phyloP scores from a whole-genome alignment of 2,113 vertebrate genomes.

The Apaloderma vittatum region DNA sequence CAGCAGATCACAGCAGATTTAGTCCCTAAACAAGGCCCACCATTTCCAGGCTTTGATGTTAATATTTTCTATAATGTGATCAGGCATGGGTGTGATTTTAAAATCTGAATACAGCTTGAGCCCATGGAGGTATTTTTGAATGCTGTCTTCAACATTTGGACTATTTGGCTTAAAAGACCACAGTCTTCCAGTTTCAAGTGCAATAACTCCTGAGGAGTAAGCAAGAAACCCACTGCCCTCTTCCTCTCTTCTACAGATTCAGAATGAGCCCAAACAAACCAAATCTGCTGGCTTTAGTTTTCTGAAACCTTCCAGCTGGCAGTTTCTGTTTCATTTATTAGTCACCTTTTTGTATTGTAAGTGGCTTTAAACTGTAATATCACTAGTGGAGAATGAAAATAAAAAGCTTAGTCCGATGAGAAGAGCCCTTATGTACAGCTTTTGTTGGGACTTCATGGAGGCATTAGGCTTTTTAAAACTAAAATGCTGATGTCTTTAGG shows the following conservation, averaged over 20 bases:
- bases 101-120: neutral
- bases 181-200: neutral
- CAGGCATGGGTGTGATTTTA: neutral
- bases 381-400: neutral
- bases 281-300: neutral
- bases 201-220: neutral
- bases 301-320: neutral
- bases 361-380: neutral
- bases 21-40: neutral
- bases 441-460: neutral
- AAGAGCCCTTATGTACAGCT: neutral
- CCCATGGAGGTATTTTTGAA: neutral
- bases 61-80: neutral
- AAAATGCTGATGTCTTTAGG: neutral
- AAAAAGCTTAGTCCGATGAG: neutral
- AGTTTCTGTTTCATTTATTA: slow-evolving; percentile 3
- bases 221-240: neutral
- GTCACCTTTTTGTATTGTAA: neutral
- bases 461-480: neutral
- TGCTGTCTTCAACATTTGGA: neutral
- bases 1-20: neutral
- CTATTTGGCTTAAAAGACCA: neutral
- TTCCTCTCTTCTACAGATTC: neutral
- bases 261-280: neutral
- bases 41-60: neutral